Conservation (phyloP, 2,113 vertebrate species). For the Pseudorectes ferrugineus region DNA sequence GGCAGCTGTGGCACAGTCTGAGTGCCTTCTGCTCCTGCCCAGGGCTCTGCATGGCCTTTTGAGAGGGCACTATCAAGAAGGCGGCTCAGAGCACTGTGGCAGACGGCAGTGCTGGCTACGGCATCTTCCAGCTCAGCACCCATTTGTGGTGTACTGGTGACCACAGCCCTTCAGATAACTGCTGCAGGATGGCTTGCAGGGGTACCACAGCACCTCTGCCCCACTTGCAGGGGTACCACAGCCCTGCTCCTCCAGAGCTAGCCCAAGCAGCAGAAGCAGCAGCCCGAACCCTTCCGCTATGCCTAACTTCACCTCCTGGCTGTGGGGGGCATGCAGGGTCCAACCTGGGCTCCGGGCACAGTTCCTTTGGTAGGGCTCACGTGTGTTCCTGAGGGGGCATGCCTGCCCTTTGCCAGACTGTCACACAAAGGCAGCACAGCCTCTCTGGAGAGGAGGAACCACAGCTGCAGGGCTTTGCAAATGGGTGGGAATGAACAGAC, state of each 20-base stretch:
- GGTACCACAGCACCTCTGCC: neutral
- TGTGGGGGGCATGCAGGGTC: accelerated
- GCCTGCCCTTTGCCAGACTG: neutral
- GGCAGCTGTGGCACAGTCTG: neutral
- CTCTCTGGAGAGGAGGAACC: neutral
- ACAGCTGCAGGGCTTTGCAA: neutral
- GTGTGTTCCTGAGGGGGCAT: neutral
- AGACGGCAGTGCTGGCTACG: neutral
- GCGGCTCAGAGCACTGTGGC: slow-evolving; percentile 1
- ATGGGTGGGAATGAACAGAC: neutral
- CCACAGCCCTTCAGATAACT: neutral
- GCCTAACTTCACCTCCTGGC: neutral
- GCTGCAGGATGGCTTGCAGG: neutral
- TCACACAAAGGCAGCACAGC: neutral
- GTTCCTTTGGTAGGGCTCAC: neutral
- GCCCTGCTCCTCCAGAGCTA: neutral
- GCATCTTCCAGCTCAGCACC: slow-evolving; percentile 68
- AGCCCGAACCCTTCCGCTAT: accelerated
- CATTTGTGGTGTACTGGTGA: slow-evolving; percentile 33
- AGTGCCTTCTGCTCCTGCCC: neutral
- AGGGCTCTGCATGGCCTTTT: slow-evolving; percentile 56
- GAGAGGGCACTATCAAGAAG: slow-evolving; percentile 12
- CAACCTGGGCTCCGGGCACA: accelerated
- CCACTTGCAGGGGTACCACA: neutral
- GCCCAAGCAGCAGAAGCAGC: neutral